Base-by-base conservation (phyloP, 2,113 vertebrate species). In the Hyaena hyaena region DNA sequence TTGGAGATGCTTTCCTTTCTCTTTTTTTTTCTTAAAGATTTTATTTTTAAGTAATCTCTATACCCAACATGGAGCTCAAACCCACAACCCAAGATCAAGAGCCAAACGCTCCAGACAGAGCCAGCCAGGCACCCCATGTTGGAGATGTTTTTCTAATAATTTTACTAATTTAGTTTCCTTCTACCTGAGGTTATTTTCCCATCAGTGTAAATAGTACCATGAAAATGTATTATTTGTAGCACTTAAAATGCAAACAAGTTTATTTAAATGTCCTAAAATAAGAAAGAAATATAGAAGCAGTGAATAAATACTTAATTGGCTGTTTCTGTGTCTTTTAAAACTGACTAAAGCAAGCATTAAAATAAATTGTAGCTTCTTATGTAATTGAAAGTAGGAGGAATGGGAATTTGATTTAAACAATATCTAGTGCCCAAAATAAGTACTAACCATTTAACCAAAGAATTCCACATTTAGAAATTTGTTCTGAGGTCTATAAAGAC, bases 151-250 rank as follows among this genome's bases (percentile, higher is more conserved):
- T 85, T 86, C 66, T n/a, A 84, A 65, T 87, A 95, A 90, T 88
- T 90, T 93, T 90, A 90, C 31, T 93, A 90, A 73, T 74, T 50
- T 35, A 74, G 26, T 26, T 92, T 74, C 65, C 80, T 85, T 91
- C 48, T 80, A 68, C 66, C 43, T 66, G 66, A 65, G 58, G n/a
- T 86, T 63, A 68, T 48, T 80, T 74, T 55, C 21, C 66, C 65
- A 89, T 69, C 81, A 79, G 16, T 55, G 9, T 86, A 89, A 83
- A 88, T 11, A 89, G 39, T 95, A 65, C 23, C 35, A 83, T 21
- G 45, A 48, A 97, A 89, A 69, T 63, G 45, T 92, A 92, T 5
- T 96, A 91, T 53, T 39, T 96, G 35, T 96, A 91, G 39, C 63
- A 84, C 53, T 55, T 85, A 71, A 84, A 90, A 89, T 74, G 5